A percentile compares a stretch with the other conserved stretches of the same genome.
phyloP scores from a whole-genome alignment of 2,113 vertebrate genomes.

The Sebastes schlegelii region DNA sequence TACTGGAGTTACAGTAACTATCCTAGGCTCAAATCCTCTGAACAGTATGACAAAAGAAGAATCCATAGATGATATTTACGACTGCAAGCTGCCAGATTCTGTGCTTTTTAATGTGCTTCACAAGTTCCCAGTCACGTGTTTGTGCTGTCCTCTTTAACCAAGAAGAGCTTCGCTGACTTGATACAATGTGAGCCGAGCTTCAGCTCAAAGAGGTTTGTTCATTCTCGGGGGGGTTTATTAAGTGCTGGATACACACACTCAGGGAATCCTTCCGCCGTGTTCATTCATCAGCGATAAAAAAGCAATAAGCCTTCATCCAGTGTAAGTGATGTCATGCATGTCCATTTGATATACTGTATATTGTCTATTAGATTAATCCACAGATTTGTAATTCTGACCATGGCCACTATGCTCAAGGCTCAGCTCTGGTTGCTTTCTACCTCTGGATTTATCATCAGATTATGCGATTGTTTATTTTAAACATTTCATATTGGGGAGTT shows the following conservation, averaged over 20 bases:
- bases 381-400: not conserved
- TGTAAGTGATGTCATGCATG: not conserved
- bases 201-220: not conserved
- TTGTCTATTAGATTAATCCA: not conserved
- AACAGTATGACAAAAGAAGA: not conserved
- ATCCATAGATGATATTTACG: not conserved
- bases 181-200: not conserved
- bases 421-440: not conserved
- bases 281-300: not conserved
- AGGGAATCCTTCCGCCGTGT: not conserved
- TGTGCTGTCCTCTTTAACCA: not conserved
- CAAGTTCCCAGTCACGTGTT: not conserved
- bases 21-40: not conserved
- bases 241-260: not conserved
- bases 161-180: not conserved
- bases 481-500: not conserved
- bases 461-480: not conserved
- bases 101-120: not conserved
- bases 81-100: not conserved
- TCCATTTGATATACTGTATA: not conserved
- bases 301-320: not conserved
- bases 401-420: not conserved
- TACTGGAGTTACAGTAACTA: not conserved
- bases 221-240: not conserved
- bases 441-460: not conserved